Percentiles rank a stretch among this genome's conserved stretches.
phyloP scores from a whole-genome alignment of 1,140 invertebrate species.

The Brachionus asplanchnoidis region DNA sequence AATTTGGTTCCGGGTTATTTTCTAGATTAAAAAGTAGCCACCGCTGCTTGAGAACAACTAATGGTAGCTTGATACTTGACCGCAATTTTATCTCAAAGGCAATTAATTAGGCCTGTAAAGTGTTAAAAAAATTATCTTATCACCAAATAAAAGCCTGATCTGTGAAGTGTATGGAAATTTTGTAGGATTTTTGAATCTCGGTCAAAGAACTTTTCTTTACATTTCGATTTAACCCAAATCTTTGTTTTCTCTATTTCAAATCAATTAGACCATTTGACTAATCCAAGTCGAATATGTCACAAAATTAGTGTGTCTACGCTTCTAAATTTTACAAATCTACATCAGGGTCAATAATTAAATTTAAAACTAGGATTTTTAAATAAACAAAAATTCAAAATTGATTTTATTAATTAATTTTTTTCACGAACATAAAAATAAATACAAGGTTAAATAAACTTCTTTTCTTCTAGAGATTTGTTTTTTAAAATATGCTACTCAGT shows the following conservation, averaged over 20 bases:
- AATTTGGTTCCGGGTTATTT: not conserved
- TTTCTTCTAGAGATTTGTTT: not conserved
- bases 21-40: not conserved
- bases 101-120: not conserved
- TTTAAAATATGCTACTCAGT: slow-evolving; percentile 2
- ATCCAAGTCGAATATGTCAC: not conserved
- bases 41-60: not conserved
- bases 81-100: not conserved
- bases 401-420: slow-evolving; percentile 13
- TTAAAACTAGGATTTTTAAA: slow-evolving; percentile 16
- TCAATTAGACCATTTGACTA: not conserved
- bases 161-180: not conserved
- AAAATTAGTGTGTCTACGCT: not conserved
- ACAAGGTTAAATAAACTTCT: slow-evolving; percentile 28
- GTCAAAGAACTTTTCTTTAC: not conserved
- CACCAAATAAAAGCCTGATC: not conserved
- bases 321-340: not conserved
- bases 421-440: not conserved
- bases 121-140: slow-evolving; percentile 4
- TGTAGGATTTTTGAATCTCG: not conserved
- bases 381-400: not conserved
- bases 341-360: slow-evolving; percentile 27
- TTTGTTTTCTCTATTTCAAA: not conserved
- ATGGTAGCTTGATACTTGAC: not conserved
- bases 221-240: slow-evolving; percentile 2